Evolutionary conservation across 1,140 invertebrate species (phyloP).

Genomic region (Cylas formicarius): DNA sequence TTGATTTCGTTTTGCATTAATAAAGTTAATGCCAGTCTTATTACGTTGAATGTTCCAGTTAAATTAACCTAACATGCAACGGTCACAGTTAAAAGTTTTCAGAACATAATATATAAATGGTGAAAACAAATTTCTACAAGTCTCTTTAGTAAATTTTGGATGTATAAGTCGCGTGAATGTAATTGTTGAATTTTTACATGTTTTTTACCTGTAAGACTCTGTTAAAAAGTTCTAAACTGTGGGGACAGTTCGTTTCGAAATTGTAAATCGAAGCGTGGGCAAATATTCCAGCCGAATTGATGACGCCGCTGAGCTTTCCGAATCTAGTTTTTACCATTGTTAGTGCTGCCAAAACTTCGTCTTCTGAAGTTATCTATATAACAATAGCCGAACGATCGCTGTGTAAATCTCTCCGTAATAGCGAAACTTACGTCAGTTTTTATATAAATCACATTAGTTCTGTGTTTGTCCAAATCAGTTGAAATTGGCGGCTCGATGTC

Average conservation of each 20-base stretch:
- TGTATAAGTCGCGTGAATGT: too few species aligned
- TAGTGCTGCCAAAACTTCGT: conserved; percentile 14
- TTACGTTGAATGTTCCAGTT: conserved; percentile 15
- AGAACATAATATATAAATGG: too few species aligned
- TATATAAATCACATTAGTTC: too few species aligned
- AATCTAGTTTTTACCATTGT: conserved; percentile 11
- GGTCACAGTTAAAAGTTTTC: too few species aligned
- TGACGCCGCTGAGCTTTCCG: conserved; percentile 16
- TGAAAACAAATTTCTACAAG: too few species aligned
- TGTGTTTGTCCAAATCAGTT: too few species aligned
- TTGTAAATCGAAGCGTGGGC: background rate
- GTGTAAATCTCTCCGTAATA: too few species aligned
- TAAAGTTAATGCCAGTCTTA: conserved; percentile 6
- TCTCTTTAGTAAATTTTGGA: too few species aligned
- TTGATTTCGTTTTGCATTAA: conserved; percentile 6
- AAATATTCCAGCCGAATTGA: conserved; percentile 16
- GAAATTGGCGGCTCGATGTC: conserved; percentile 7
- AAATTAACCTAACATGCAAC: too few species aligned
- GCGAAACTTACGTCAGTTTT: too few species aligned
- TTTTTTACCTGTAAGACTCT: conserved; percentile 15
- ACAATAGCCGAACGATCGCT: background rate
- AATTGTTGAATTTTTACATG: too few species aligned
- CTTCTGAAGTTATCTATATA: conserved; percentile 13
- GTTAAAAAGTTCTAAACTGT: conserved; percentile 12
- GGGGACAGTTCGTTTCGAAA: conserved; percentile 2